Base-by-base conservation (phyloP, 2,888 invertebrate genomes). In the Carterocephalus palaemon region DNA sequence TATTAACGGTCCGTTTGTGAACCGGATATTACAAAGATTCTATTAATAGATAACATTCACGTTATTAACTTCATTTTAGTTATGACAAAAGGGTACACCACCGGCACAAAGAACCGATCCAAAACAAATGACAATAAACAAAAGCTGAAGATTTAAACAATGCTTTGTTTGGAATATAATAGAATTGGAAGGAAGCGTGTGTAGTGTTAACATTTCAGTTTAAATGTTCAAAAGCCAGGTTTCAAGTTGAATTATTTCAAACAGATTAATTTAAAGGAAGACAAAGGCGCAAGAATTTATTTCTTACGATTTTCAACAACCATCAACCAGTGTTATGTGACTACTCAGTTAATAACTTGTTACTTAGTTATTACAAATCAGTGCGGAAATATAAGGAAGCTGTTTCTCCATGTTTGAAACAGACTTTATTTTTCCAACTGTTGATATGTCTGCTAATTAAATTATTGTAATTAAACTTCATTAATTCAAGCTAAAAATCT, bases 21-120 rank as follows among this genome's bases (percentile, higher is more conserved):
- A 36, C 43, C 47, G 51, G 49, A 51, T 52, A 52, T 54, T 48
- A 48, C 47, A 45, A 46, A 51, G 51, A 53, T 53, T 51, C 51
- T 49, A 51, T 53, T 52, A 52, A 47, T 16, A 49, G 49, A 50
- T 52, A 54, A 49, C 46, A 49, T 42, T 46, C 32, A 32, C 43
- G 34, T 42, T 42, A 49, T 49, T 51, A 48, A 49, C 36, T 49
- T 46, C 46, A 40, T 45, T 50, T 41, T 50, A 47, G 43, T 32
- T 43, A 43, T 43, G 43, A 43, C 43, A 43, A 43, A 42, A 34
- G 43, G 34, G 36, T 32, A 16, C 17, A 13, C 16, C 33, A 23
- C 16, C 33, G 23, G 33, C 47, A 47, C 48, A 47, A 47, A 34
- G 34, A 19, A 28, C 13, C 20, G 41, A 20, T 41, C 47, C 33